Evolutionary conservation across 2,113 vertebrate species (phyloP), one percentile per base, ranked within the genome.

Genomic region (Albula goreensis): DNA sequence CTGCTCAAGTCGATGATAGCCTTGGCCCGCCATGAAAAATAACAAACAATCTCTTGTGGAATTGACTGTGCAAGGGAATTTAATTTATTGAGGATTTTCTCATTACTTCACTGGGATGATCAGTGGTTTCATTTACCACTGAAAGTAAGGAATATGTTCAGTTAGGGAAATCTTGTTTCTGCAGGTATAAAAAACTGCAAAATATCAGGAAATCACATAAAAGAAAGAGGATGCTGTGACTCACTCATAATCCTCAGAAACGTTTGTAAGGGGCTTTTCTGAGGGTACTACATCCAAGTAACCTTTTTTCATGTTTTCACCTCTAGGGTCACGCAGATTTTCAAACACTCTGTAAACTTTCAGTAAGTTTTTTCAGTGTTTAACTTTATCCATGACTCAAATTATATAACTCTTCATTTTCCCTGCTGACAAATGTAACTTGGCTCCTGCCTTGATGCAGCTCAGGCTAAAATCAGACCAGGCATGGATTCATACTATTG

Each of bases 11-110:
- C 83, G 74, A 52, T 86, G 51, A 60, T 12, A 19, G 31, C 25
- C 25, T 78, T 89, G 78, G 82, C 86, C 74, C 88, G 80, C 77
- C 13, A 10, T 70, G 7, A 56, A 85, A 57, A n/a, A 22, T 48
- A 50, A 82, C 49, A 88, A 88, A 52, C 80, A 25, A 50, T 8
- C 50, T 50, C 83, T 60, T 12, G 9, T 81, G 9, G 80, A 25
- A 53, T 51, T 51, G 80, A 53, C 80, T 19, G 19, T 81, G 80
- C 50, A 10, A 70, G 85, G 31, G 74, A 15, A 31, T 57, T 2
- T 60, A 57, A 60, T 49, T 85, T 80, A 50, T 22, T 50, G 53
- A 53, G 57, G n/a, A 41, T 25, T 48, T 49, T 22, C 48, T 86
- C 48, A 80, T 66, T 66, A 50, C 56, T 80, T 85, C 31, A 31